Conservation (phyloP, 2,113 vertebrate genomes). For the Chitala chitala region DNA sequence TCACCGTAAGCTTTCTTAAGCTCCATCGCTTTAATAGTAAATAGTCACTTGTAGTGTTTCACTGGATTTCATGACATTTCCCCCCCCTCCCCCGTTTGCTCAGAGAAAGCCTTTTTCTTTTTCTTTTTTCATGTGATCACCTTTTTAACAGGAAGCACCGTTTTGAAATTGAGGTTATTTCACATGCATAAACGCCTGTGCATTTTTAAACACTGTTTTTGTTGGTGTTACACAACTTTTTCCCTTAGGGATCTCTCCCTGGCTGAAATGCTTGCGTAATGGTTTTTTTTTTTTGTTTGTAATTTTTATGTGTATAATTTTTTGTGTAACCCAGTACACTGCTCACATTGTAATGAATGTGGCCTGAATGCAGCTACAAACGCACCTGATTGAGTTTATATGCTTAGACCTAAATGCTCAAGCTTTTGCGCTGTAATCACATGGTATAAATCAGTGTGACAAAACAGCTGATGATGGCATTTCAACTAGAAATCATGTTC, state of each 20-base stretch:
- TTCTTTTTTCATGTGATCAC: background rate
- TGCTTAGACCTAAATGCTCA: conserved; percentile 64
- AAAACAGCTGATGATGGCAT: conserved; percentile 17
- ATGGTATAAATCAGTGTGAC: conserved; percentile 18
- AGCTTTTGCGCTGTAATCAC: conserved; percentile 18
- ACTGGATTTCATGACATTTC: conserved; percentile 37
- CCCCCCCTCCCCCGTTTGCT: too few species aligned
- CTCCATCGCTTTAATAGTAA: conserved; percentile 54
- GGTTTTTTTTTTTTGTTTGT: too few species aligned
- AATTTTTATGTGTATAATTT: background rate
- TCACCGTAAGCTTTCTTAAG: conserved; percentile 49
- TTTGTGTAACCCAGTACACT: background rate
- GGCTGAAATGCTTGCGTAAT: too few species aligned
- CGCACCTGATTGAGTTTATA: conserved; percentile 76
- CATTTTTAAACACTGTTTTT: background rate
- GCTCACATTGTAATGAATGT: background rate
- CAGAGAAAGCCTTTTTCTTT: too few species aligned
- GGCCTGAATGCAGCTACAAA: conserved; percentile 40
- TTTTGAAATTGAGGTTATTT: conserved; percentile 1
- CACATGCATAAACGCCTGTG: background rate
- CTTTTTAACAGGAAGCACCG: background rate
- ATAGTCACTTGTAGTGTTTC: conserved; percentile 43
- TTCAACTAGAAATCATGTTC: conserved; percentile 27
- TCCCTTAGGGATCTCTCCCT: too few species aligned
- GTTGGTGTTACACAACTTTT: background rate